A percentile compares a stretch with the other conserved stretches of the same genome.
Conservation (phyloP, 64 coral and sea anemone species). For the Cladopsammia gracilis region DNA sequence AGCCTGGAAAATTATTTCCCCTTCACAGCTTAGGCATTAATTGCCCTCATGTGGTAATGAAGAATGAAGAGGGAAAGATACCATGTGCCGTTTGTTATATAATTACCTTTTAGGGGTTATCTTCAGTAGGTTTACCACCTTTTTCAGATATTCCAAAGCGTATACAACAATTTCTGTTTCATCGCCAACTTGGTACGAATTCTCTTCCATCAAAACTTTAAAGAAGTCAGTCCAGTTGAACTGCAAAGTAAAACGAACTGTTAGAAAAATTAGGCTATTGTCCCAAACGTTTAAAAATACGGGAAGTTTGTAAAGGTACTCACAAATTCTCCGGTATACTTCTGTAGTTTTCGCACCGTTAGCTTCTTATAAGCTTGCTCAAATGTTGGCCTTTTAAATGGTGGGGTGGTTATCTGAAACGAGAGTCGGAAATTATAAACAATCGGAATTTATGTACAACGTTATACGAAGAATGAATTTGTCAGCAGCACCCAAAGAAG, state of each 20-base stretch:
- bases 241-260: background rate
- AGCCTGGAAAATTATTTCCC: no score
- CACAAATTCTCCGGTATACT: constrained; percentile 35
- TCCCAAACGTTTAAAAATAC: no score
- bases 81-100: background rate
- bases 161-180: constrained; percentile 47
- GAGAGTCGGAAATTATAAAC: background rate
- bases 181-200: constrained; percentile 24
- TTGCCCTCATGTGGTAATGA: no score
- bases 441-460: background rate
- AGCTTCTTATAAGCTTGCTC: constrained; percentile 51
- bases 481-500: no score
- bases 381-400: background rate
- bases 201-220: constrained; percentile 20
- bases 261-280: background rate
- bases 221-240: constrained; percentile 61
- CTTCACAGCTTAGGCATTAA: no score
- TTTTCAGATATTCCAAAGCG: constrained; percentile 48
- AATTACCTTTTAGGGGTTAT: constrained; percentile 66
- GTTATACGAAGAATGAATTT: no score
- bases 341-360: constrained; percentile 45
- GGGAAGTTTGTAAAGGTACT: background rate
- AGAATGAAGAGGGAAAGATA: no score
- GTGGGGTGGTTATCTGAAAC: constrained; percentile 1
- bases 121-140: constrained; percentile 39